These are phyloP conservation scores for Drosophila arizonae DNA, from an alignment of 1,140 invertebrate genomes.

Conservation along the genomic window DNA sequence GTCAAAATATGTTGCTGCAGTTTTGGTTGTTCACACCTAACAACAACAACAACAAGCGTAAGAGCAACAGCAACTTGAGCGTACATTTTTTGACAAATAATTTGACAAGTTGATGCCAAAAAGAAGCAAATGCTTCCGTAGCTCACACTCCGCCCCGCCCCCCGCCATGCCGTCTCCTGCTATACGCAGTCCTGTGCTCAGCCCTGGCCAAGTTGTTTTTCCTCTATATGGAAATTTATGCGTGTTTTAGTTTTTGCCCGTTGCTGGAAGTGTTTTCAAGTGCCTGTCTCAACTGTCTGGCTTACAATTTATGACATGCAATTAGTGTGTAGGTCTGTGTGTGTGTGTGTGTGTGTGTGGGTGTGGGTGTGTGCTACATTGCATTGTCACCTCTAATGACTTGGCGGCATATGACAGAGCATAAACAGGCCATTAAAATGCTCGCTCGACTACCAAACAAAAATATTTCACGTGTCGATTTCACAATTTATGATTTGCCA, in stretches of 20 bases:
- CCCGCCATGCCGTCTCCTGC: not conserved
- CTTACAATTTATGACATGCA: constrained; percentile 67
- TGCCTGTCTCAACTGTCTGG: constrained; percentile 39
- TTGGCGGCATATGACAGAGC: constrained; percentile 55
- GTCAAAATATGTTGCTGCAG: constrained; percentile 64
- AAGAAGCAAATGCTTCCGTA: constrained; percentile 21
- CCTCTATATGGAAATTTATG: constrained; percentile 48
- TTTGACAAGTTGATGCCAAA: constrained; percentile 55
- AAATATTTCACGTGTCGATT: constrained; percentile 54
- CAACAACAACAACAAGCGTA: constrained; percentile 9
- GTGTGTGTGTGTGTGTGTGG: constrained; percentile 17
- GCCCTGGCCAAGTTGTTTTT: constrained; percentile 2
- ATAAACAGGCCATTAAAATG: constrained; percentile 76
- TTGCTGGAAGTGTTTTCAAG: constrained; percentile 48
- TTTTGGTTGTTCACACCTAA: constrained; percentile 65
- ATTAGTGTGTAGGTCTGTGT: constrained; percentile 50
- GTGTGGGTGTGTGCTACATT: constrained; percentile 43
- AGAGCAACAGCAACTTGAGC: constrained; percentile 21
- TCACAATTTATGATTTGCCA: constrained; percentile 39
- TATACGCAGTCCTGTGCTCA: too few relatives aligned
- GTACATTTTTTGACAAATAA: constrained; percentile 44
- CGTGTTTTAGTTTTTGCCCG: constrained; percentile 38
- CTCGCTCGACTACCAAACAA: constrained; percentile 34
- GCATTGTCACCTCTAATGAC: constrained; percentile 79
- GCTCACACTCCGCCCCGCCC: not conserved